A percentile compares a stretch with the other conserved stretches of the same genome.
phyloP scores from a whole-genome alignment of 2,113 vertebrate genomes.

The Eretmochelys imbricata region DNA sequence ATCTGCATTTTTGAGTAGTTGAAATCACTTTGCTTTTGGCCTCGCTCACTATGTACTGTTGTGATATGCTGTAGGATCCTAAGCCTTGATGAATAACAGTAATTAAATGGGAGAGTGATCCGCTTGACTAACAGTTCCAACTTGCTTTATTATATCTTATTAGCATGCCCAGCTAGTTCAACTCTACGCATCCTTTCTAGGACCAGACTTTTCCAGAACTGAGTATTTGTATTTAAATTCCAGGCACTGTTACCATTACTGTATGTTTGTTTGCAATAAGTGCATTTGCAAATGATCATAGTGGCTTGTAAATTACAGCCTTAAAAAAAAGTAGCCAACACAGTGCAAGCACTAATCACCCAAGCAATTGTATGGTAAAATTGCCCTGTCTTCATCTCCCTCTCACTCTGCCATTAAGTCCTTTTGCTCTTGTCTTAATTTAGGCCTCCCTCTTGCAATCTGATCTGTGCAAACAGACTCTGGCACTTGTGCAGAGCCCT shows the following conservation, averaged over 20 bases:
- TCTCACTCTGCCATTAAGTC: not conserved
- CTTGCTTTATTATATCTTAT: not conserved
- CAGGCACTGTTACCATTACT: not conserved
- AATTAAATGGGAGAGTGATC: not conserved
- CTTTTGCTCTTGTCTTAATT: not conserved
- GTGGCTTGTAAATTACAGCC: not conserved
- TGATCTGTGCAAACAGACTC: not conserved
- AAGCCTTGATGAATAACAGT: not conserved
- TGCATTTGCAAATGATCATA: not conserved
- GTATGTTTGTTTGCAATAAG: not conserved
- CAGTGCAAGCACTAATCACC: not conserved
- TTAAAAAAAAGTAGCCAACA: not conserved
- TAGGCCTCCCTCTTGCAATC: not conserved
- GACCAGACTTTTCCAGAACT: not conserved
- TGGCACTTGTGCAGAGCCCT: not conserved
- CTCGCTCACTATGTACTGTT: not conserved
- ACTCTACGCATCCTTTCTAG: not conserved
- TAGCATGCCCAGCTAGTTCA: not conserved
- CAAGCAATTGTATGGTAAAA: not conserved
- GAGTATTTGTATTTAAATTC: not conserved
- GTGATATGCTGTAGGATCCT: not conserved
- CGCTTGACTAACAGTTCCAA: not conserved
- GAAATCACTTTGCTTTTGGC: not conserved
- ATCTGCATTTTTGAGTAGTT: not conserved
- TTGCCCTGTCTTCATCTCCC: not conserved